Conservation (phyloP, 53 echinoderm and acorn worm genomes). For the Paracentrotus lividus region DNA sequence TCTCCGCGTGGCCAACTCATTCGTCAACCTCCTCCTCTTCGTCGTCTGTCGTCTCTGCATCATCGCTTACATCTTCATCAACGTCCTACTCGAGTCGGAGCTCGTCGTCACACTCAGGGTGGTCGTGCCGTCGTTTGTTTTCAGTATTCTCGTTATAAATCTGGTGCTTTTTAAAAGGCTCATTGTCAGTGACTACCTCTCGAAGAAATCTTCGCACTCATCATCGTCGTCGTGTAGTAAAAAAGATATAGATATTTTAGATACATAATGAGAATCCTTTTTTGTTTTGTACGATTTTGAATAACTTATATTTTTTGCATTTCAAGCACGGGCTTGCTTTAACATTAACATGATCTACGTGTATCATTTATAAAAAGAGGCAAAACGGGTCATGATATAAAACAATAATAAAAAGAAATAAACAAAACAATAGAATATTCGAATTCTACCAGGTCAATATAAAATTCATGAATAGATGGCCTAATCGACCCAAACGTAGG, state of each 20-base stretch:
- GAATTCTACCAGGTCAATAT: no score
- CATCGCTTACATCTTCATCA: conserved; percentile 18
- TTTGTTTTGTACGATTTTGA: no score
- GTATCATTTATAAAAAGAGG: no score
- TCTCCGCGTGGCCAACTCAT: background rate
- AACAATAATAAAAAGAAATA: no score
- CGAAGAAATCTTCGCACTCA: background rate
- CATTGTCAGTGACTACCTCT: conserved; percentile 5
- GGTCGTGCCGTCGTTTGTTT: background rate
- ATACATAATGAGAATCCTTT: background rate
- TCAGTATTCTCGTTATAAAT: background rate
- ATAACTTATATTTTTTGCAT: no score
- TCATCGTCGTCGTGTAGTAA: background rate
- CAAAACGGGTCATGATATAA: no score
- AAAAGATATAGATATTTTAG: background rate
- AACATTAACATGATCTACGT: no score
- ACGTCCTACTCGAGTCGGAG: background rate
- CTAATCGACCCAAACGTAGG: no score
- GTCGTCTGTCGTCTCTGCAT: background rate
- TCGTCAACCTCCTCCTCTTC: conserved; percentile 13
- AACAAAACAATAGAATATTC: no score
- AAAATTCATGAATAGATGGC: no score
- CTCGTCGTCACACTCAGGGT: background rate
- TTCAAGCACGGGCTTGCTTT: no score
- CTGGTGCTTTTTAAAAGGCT: conserved; percentile 23